Evolutionary conservation across 2,797 vertebrate species (phyloP), one percentile per base, ranked within the genome.

Genomic region (Pogoniulus pusillus): DNA sequence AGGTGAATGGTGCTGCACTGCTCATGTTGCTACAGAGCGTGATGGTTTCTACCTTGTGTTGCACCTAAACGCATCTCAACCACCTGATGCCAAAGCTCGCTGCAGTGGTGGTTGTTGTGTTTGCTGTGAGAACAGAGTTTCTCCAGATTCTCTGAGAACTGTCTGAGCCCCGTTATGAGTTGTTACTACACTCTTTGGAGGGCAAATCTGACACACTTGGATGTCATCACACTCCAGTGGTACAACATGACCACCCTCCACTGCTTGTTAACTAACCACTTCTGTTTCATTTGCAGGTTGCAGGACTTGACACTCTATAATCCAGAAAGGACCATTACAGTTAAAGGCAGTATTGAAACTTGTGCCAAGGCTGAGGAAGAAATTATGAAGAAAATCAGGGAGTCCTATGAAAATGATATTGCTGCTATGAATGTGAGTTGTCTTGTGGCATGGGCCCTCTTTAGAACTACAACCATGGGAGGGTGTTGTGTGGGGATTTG

Each of bases 351-450:
- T 87, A 98, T 99, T 70, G 99, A 99, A 77, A 98, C 98, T 1
- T 99, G 98, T 94, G 96, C 98, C 70, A 98, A 97, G 95, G 99
- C 99, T 2, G 98, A 99, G 87, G 98, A 99, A 96, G 99, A 99
- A 97, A 98, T 99, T 86, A 99, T 99, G 99, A 99, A 99, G 98
- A 99, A 99, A 97, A 97, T 99, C 97, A 97, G 98, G 95, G 99
- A 99, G 97, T 98, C 99, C 32, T 99, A 99, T 24, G 99, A 99
- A 93, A 99, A 99, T 47, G 99, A 99, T 89, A 98, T 99, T 96
- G 98, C 99, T 95, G 99, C 99, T 97, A 99, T 99, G 99, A 99
- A 99, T 68, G 99, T 99, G 97, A 98, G 99, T 97, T 35, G 60
- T 83, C 45, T 58, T 58, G 12, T 26, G 15, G 26, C 17, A 13